Evolutionary conservation across 2,113 vertebrate species (phyloP).

Genomic region (Rhinoptilus africanus): DNA sequence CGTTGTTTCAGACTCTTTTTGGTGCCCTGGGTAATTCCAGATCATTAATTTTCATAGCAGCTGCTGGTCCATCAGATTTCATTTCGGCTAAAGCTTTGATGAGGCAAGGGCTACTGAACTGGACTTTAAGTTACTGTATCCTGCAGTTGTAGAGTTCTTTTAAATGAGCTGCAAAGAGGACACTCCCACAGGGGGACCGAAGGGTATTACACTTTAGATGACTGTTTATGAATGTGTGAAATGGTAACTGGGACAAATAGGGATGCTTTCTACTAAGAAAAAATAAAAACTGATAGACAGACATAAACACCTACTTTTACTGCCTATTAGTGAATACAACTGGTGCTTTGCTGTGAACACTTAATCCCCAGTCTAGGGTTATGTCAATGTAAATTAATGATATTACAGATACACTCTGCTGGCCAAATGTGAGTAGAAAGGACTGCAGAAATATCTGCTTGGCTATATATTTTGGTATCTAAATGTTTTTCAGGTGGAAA

Average conservation of each 20-base stretch:
- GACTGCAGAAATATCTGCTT: not conserved
- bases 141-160: constrained; percentile 7
- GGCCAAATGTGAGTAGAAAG: not conserved
- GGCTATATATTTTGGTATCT: not conserved
- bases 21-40: not conserved
- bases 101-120: not conserved
- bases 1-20: not conserved
- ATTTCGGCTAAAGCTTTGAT: not conserved
- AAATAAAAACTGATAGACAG: not conserved
- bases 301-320: not conserved
- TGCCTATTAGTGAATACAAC: not conserved
- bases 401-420: not conserved
- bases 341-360: not conserved
- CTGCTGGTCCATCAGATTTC: not conserved
- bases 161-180: constrained; percentile 16
- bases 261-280: not conserved
- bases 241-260: not conserved
- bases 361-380: not conserved
- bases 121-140: not conserved
- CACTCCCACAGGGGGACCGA: not conserved
- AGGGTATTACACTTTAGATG: not conserved
- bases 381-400: not conserved
- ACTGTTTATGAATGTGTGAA: not conserved
- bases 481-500: not conserved
- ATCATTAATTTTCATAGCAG: not conserved